Evolutionary conservation across 2,888 invertebrate species (phyloP).

Genomic region (Neelides folsomi): DNA sequence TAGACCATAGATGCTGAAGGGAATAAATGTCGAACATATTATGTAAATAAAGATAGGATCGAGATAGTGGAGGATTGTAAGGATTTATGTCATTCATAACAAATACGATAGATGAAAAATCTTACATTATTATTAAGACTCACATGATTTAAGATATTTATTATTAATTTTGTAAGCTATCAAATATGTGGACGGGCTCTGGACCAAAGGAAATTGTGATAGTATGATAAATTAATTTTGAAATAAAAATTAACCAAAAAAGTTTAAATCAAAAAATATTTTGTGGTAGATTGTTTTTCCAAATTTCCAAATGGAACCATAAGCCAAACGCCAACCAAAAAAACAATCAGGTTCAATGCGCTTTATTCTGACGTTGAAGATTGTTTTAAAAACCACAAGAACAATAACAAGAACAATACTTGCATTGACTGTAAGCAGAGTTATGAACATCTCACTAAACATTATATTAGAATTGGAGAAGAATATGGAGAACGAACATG

Average conservation of each 20-base stretch:
- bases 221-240: constrained; percentile 39
- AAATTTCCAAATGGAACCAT: constrained; percentile 39
- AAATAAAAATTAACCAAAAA: not conserved
- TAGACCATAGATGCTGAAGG: constrained; percentile 24
- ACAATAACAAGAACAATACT: constrained; percentile 34
- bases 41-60: constrained; percentile 49
- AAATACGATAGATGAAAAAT: too few species aligned
- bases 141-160: too few species aligned
- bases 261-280: constrained; percentile 4
- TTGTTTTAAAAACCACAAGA: constrained; percentile 26
- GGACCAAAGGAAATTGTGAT: constrained; percentile 37
- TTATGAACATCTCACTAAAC: constrained; percentile 46
- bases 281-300: constrained; percentile 46
- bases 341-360: constrained; percentile 41
- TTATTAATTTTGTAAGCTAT: too few species aligned
- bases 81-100: constrained; percentile 42
- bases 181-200: constrained; percentile 11
- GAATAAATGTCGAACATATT: constrained; percentile 44
- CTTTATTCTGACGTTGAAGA: constrained; percentile 22
- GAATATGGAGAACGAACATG: constrained; percentile 48
- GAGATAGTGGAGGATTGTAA: constrained; percentile 49
- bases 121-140: too few species aligned
- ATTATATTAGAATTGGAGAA: constrained; percentile 47
- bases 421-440: constrained; percentile 46
- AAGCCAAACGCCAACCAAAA: constrained; percentile 39